Base-by-base conservation (phyloP, 2,888 invertebrate species). In the Limenitis camilla region DNA sequence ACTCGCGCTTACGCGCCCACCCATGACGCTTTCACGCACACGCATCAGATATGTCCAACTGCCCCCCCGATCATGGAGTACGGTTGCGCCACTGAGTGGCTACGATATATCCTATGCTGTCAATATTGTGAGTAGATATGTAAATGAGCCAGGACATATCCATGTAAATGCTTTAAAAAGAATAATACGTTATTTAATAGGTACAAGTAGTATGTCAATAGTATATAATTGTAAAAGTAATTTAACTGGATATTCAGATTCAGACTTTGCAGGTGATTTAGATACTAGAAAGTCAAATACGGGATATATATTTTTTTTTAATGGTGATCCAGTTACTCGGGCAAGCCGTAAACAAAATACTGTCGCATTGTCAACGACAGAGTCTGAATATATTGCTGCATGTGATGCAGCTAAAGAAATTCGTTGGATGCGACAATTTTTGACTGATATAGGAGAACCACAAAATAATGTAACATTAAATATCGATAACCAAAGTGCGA, bases 291-390 rank as follows among this genome's bases (percentile, higher is more conserved):
- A 55, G n/a, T 61, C 55, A 32, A 43, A 53, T 38, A 38, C 57
- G 10, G 59, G 57, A 6, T 56, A 59, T 38, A 52, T 59, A 27
- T 59, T 58, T 52, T 39, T 48, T 2, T 36, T 57, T 47, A 57
- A 57, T 55, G 57, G 57, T 39, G 59, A 50, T 3, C 53, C 55
- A 8, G 29, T 55, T 32, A 46, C 49, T 36, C 57, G 57, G 57
- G 39, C 51, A 30, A 59, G 53, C 41, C 53, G 31, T 57, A n/a
- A n/a, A n/a, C n/a, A n/a, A n/a, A n/a, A n/a, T n/a, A n/a, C n/a
- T n/a, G n/a, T n/a, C n/a, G n/a, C 59, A 8, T 39, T 59, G 10
- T 57, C 58, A 32, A 58, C 56, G 4, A 56, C 56, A 38, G 53
- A 58, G 9, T 48, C 56, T 28, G 56, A 61, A 42, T 59, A 43